Evolutionary conservation across 1,140 invertebrate species (phyloP).

Genomic region (Oppia nitens): DNA sequence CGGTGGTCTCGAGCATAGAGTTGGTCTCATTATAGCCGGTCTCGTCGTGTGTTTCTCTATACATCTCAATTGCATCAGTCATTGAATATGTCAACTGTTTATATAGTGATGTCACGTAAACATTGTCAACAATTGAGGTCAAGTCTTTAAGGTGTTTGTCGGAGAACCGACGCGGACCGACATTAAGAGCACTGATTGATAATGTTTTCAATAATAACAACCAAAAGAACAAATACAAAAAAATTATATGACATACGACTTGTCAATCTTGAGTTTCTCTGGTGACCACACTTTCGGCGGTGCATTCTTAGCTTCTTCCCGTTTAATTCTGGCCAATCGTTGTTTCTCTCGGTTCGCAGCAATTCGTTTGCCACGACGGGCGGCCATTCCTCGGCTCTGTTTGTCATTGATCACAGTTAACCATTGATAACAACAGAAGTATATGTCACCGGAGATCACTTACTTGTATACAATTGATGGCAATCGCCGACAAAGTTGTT

Average conservation of each 20-base stretch:
- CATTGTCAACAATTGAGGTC: slow-evolving; percentile 16
- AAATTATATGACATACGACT: not conserved
- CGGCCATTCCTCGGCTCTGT: slow-evolving; percentile 5
- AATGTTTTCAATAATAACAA: not conserved
- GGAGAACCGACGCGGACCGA: not conserved
- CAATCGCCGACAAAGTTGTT: too few relatives aligned
- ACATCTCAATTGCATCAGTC: slow-evolving; percentile 48
- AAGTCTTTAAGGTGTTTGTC: slow-evolving; percentile 4
- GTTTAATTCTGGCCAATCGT: slow-evolving; percentile 7
- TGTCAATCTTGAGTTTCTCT: slow-evolving; percentile 1
- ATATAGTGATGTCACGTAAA: slow-evolving; percentile 14
- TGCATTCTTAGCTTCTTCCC: slow-evolving; percentile 8
- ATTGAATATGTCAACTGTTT: slow-evolving; percentile 35
- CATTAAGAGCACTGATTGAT: slow-evolving; percentile 4
- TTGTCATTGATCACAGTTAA: too few relatives aligned
- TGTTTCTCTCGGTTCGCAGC: slow-evolving; percentile 5
- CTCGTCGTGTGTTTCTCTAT: slow-evolving; percentile 56
- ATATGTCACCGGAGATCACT: too few relatives aligned
- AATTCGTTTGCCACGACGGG: slow-evolving; percentile 11
- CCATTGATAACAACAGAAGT: too few relatives aligned
- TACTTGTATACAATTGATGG: not conserved
- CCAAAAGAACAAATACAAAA: not conserved
- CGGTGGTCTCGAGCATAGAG: slow-evolving; percentile 40
- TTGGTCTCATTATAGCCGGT: slow-evolving; percentile 50
- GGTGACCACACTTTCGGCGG: slow-evolving; percentile 7